Percentiles rank a stretch among this genome's conserved stretches.
Evolutionary conservation across 2,113 vertebrate genomes (phyloP).

Genomic region (Laticauda colubrina): DNA sequence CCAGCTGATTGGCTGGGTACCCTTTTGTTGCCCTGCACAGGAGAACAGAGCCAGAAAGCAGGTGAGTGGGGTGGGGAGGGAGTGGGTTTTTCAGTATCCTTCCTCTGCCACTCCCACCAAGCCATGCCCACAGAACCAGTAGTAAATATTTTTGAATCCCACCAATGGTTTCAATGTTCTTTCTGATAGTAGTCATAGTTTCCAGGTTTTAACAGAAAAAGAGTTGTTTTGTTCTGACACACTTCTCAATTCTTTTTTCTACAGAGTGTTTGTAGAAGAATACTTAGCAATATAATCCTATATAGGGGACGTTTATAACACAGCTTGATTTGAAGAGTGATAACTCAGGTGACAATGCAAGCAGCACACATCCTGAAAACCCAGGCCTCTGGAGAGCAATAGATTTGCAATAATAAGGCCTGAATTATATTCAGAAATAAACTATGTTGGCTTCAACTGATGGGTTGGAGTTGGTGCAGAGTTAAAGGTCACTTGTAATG

Average conservation of each 20-base stretch:
- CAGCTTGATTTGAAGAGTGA: neutral
- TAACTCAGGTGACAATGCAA: neutral
- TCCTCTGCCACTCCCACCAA: no score
- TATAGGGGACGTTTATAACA: neutral
- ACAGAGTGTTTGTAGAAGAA: neutral
- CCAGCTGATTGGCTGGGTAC: no score
- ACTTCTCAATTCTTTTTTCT: neutral
- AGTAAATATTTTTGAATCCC: no score
- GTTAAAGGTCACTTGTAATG: neutral
- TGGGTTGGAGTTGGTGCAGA: neutral
- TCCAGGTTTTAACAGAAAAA: neutral
- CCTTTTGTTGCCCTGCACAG: no score
- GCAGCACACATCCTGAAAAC: neutral
- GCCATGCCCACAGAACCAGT: no score
- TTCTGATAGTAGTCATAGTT: neutral
- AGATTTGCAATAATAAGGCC: neutral
- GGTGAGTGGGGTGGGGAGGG: no score
- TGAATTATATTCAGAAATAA: neutral
- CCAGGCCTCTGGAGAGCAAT: neutral
- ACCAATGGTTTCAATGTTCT: neutral
- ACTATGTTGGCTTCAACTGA: neutral
- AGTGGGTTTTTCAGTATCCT: no score
- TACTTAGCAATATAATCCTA: neutral
- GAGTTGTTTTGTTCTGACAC: neutral
- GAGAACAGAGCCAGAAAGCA: no score